Conservation (phyloP, 2,113 vertebrate genomes). For the Chaenogobius annularis region DNA sequence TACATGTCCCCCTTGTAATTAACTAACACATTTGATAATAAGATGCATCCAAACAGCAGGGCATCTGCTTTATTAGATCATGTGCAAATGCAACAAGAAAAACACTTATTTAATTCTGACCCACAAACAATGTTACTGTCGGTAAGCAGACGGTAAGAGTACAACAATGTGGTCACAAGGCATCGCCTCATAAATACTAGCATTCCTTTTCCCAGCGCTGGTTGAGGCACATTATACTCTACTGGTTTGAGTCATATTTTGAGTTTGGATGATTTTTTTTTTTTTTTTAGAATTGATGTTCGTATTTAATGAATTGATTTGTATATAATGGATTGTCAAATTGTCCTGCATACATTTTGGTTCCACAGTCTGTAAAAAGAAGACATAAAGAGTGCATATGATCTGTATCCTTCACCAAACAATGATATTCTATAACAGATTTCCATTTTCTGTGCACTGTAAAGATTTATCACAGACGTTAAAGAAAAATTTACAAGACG, state of each 20-base stretch:
- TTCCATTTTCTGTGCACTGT: background rate
- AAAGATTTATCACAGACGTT: background rate
- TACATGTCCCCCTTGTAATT: conserved; percentile 33
- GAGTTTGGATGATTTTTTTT: too few species aligned
- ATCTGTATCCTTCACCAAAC: background rate
- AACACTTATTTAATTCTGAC: conserved; percentile 9
- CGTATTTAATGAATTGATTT: too few species aligned
- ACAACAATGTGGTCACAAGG: background rate
- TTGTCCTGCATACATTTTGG: too few species aligned
- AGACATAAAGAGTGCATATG: too few species aligned
- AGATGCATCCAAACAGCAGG: conserved; percentile 42
- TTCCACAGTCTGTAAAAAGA: too few species aligned
- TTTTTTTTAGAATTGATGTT: too few species aligned
- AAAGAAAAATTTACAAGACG: background rate
- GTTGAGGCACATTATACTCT: background rate
- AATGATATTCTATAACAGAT: background rate
- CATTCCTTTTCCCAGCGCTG: background rate
- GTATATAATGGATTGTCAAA: too few species aligned
- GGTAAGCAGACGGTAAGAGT: background rate
- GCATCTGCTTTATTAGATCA: conserved; percentile 18
- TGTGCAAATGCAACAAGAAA: conserved; percentile 25
- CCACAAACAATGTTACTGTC: background rate
- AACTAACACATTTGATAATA: conserved; percentile 16
- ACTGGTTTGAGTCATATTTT: too few species aligned
- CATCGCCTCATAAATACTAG: background rate